phyloP scores from a whole-genome alignment of 2,888 invertebrate species.

The Meandrusa payeni region DNA sequence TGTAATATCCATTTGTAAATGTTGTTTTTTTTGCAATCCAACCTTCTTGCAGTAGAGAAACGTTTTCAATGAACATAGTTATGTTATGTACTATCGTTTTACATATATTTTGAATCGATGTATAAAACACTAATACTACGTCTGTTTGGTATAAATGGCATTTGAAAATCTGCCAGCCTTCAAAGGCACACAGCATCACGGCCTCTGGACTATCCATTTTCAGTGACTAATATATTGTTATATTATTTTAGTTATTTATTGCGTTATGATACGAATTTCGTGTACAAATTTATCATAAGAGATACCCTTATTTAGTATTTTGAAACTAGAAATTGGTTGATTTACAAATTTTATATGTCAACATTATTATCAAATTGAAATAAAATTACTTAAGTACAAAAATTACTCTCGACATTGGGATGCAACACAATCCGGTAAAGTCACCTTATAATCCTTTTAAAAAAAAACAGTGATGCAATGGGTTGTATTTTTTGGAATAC shows the following conservation, averaged over 20 bases:
- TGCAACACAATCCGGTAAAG: too few species aligned
- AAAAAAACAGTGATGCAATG: too few species aligned
- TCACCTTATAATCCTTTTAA: too few species aligned
- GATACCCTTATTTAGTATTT: too few species aligned
- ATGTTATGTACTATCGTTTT: conserved; percentile 1
- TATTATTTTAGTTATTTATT: conserved; percentile 48
- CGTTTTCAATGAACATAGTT: neutral
- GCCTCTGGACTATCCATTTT: conserved; percentile 39
- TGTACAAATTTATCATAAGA: too few species aligned
- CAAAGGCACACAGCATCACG: conserved; percentile 43
- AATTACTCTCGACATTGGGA: too few species aligned
- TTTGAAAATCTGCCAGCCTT: conserved; percentile 34
- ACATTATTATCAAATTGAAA: too few species aligned
- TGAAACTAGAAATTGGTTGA: too few species aligned
- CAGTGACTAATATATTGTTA: conserved; percentile 38
- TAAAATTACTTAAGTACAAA: too few species aligned
- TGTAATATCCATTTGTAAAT: too few species aligned
- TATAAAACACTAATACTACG: conserved; percentile 26
- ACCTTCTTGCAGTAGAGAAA: neutral
- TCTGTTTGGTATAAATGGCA: conserved; percentile 41
- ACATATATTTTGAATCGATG: conserved; percentile 22
- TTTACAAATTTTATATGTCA: conserved; percentile 16
- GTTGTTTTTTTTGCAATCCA: too few species aligned
- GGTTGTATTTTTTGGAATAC: too few species aligned
- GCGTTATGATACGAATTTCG: conserved; percentile 34